Evolutionary conservation across 2,113 vertebrate species (phyloP), one percentile per base, ranked within the genome.

Genomic region (Nycticebus coucang): DNA sequence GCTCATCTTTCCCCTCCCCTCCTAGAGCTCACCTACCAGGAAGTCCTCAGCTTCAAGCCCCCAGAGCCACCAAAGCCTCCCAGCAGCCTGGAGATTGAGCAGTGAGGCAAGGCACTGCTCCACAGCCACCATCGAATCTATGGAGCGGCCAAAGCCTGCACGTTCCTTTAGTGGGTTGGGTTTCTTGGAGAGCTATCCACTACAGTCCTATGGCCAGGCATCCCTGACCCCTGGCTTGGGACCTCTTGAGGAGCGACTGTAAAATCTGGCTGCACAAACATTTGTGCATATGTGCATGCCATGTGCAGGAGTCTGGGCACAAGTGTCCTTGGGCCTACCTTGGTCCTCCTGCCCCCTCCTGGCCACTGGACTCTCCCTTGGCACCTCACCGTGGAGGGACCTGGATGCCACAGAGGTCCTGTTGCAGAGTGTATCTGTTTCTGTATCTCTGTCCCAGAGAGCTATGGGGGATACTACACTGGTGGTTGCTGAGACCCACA

Each of bases 1-100:
- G 17, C 37, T 62, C 60, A 85, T 14, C 17, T 22, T 2, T 28
- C 50, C 28, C 77, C 15, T 91, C 55, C 15, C 66, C 74, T 6
- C 55, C 37, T 98, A 99, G 99, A 99, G 97, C 98, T 99, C 97
- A 99, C 99, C 35, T 99, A 99, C 89, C 99, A 99, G 97, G 99
- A 99, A 97, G 99, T 99, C 87, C 98, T 98, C 96, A 99, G 99
- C 98, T 99, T 99, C 98, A 99, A 99, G 98, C 98, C 98, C 45
- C 98, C 99, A 0, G 98, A 98, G 95, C 98, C 98, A 6, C 45
- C 69, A 74, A 95, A 96, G 82, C 99, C 99, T 93, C 98, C 98
- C 13, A 99, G 99, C 88, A 99, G 98, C 98, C 99, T 99, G 97
- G 99, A 99, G 96, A 98, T 98, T 89, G 99, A 99, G 97, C 99